Base-by-base conservation (phyloP, 1,140 invertebrate species). In the Campoletis sonorensis region DNA sequence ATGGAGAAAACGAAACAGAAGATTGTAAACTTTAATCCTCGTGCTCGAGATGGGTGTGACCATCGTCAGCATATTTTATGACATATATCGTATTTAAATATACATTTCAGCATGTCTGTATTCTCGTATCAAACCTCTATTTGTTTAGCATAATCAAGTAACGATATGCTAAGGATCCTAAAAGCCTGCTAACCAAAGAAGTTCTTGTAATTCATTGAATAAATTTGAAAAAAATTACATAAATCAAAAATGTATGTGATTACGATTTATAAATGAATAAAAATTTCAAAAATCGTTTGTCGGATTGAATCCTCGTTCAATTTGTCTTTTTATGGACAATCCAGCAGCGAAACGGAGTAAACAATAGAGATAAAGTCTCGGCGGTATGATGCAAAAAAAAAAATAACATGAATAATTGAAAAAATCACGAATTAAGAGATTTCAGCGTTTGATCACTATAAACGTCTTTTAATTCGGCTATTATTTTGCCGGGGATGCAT, bases 1-100 rank as follows among this genome's bases (percentile, higher is more conserved):
- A 64, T 23, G 23, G 21, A 64, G 61, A 64, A 64, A 23, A 64
- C 61, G 61, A 64, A 64, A 64, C 61, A 64, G 21, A 64, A 64
- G 61, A 64, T 64, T 64, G 23, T 26, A 23, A 64, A 64, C 23
- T 8, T n/a, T 64, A 64, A 64, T 64, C 61, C 61, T 64, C 61
- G n/a, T 26, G 61, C 61, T 26, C 21, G 51, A 21, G 11, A 54
- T 54, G 61, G 61, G 61, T 64, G 61, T 64, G 61, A 26, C 61
- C 61, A 26, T 15, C 23, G 21, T 5, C 61, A 64, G 61, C n/a
- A 64, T 26, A 64, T 64, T 64, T 64, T 64, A 21, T 64, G 8
- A 54, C 51, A 54, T 54, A 54, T 54, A 54, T 54, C n/a, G 11
- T 54, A 21, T n/a, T 7, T 54, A n/a, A n/a, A 18, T 54, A 54